phyloP scores from a whole-genome alignment of 2,113 vertebrate genomes.

The Sylvietta virens region DNA sequence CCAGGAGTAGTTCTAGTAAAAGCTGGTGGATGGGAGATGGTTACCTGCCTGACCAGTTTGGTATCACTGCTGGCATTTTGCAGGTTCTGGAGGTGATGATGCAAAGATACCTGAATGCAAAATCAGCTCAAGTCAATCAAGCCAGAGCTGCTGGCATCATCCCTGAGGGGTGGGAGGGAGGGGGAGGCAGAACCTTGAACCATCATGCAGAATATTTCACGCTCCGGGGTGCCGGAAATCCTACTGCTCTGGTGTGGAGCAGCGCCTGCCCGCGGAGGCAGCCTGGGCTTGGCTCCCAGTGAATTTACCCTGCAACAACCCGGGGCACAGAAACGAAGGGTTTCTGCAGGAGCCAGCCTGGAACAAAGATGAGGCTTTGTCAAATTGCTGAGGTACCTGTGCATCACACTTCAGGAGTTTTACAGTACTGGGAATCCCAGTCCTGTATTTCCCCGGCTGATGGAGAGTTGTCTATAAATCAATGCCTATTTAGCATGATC shows the following conservation, averaged over 20 bases:
- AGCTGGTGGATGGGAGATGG: background rate
- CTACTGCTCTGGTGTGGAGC: background rate
- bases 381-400: background rate
- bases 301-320: background rate
- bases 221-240: background rate
- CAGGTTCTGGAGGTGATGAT: background rate
- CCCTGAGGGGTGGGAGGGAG: background rate
- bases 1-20: background rate
- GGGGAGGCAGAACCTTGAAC: background rate
- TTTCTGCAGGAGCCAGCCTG: background rate
- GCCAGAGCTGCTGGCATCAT: background rate
- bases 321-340: accelerated
- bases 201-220: background rate
- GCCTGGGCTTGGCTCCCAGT: background rate
- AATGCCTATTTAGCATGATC: background rate
- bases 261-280: accelerated
- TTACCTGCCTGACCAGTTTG: background rate
- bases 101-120: background rate
- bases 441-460: background rate
- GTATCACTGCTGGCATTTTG: background rate
- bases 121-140: background rate
- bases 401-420: background rate
- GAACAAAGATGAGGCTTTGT: background rate
- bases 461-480: background rate
- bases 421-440: background rate